Base-by-base conservation (phyloP, 2,888 invertebrate species). In the Cetonia aurata region DNA sequence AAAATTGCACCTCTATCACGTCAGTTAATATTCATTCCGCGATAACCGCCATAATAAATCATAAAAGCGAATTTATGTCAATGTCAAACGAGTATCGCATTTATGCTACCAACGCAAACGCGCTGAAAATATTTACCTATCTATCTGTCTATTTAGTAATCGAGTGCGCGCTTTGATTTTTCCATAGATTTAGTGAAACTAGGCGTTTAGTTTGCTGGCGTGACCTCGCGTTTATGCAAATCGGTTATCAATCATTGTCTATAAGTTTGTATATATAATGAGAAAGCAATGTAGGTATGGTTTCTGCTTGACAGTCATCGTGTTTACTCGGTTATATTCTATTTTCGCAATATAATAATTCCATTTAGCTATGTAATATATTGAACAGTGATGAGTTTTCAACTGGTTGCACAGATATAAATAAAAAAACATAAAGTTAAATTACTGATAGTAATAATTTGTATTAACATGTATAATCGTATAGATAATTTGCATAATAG, bases 51-150 rank as follows among this genome's bases (percentile, higher is more conserved):
- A 48, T 48, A 48, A 62, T 60, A 60, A 25, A 60, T 60, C 44
- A 46, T 60, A 62, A 62, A 62, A 62, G 48, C 13, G 48, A 62
- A 48, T 57, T 41, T 62, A 33, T 62, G 62, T 62, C 62, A 48
- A 62, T 62, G 62, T 62, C 62, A 13, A 62, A 48, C 33, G 25
- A 4, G 15, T 48, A 15, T 31, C 13, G 9, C 12, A 48, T 17
- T n/a, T 48, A 13, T 48, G 8, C 37, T 37, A 37, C 37, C 37
- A 37, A 37, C 37, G 10, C 37, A 37, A 37, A 37, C 1, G 9
- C 8, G 37, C 37, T 31, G 17, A 48, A 48, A 62, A 62, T 48
- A 15, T 33, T 48, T 62, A 25, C 25, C 37, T 6, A 10, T 37
- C 10, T 33, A 6, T 6, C 6, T 33, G 3, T 33, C 33, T 37